Evolutionary conservation across 23 tunicate species (phyloP).

Genomic region (Clavelina lepadiformis): DNA sequence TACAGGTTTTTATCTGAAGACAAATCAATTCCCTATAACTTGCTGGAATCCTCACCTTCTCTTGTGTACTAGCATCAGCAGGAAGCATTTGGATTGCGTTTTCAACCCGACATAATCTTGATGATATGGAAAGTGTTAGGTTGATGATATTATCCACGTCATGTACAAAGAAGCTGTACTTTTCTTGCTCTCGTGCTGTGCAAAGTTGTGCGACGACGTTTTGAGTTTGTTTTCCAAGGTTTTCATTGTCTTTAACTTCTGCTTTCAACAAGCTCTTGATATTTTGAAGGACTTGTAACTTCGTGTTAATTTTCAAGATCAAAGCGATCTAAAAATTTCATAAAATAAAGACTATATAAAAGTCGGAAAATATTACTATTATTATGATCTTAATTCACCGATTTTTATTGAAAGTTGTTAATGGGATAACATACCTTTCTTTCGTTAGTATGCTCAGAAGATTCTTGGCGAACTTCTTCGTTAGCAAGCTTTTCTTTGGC

Average conservation of each 20-base stretch:
- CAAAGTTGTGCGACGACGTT: constrained; percentile 27
- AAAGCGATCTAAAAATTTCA: too few species aligned
- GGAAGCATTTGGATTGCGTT: constrained; percentile 53
- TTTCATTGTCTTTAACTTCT: constrained; percentile 56
- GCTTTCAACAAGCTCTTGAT: constrained; percentile 30
- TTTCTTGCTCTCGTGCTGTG: constrained; percentile 44
- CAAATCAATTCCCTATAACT: not conserved
- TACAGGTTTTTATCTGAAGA: not conserved
- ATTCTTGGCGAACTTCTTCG: constrained; percentile 34
- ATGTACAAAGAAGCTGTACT: constrained; percentile 57
- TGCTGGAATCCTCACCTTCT: constrained; percentile 12
- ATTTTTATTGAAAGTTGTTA: too few species aligned
- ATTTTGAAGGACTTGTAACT: constrained; percentile 36
- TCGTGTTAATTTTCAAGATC: constrained; percentile 48
- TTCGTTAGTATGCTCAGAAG: constrained; percentile 54
- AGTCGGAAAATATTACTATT: too few species aligned
- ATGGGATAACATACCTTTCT: constrained; percentile 80
- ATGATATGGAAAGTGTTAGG: constrained; percentile 52
- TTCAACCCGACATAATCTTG: constrained; percentile 60
- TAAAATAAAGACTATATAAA: too few species aligned
- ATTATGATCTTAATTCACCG: too few species aligned
- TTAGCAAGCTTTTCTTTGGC: constrained; percentile 79
- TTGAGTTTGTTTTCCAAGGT: constrained; percentile 34
- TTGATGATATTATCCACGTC: constrained; percentile 82
- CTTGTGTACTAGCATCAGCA: constrained; percentile 21